Base-by-base conservation (phyloP, 2,797 vertebrate genomes). In the Alouatta caraya region DNA sequence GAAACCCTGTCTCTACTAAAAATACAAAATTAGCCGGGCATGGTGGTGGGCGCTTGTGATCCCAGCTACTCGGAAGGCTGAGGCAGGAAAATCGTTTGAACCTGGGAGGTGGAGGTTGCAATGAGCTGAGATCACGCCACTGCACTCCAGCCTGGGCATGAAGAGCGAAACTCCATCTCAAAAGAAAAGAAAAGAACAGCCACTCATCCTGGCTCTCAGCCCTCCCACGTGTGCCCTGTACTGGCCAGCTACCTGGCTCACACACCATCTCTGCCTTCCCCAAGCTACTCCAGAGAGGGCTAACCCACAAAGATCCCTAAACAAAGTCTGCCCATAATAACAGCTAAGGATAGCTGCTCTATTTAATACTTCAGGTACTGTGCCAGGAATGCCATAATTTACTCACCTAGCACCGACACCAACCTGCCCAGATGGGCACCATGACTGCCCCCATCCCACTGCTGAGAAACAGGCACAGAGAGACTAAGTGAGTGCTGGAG, bases 191-290 rank as follows among this genome's bases (percentile, higher is more conserved):
- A 48, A 48, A 48, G 13, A 83, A 39, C 5, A 17, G 28, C 30
- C 30, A 11, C 21, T 37, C n/a, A 72, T 11, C n/a, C n/a, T 6
- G 21, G 57, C 57, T 61, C 14, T 44, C 30, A 5, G 52, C 55
- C 8, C 37, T 46, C 33, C 22, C 10, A 8, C 8, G 24, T 1
- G 14, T 39, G 39, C 78, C 67, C 44, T 21, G 12, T 14, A 19
- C n/a, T 46, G 3, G 55, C 39, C 2, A 1, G 26, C 26, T 28
- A 0, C 48, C 55, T 9, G 30, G 15, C 1, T 46, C 19, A 15
- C n/a, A 44, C 0, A 14, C n/a, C 42, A 8, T 12, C 78, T 42
- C 72, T 39, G 79, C 44, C 70, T 19, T 93, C 79, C 78, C 50
- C 13, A 33, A 39, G 72, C 39, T 15, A n/a, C 14, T n/a, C 76